Conservation (phyloP, 2,113 vertebrate species). For the Oenanthe melanoleuca region DNA sequence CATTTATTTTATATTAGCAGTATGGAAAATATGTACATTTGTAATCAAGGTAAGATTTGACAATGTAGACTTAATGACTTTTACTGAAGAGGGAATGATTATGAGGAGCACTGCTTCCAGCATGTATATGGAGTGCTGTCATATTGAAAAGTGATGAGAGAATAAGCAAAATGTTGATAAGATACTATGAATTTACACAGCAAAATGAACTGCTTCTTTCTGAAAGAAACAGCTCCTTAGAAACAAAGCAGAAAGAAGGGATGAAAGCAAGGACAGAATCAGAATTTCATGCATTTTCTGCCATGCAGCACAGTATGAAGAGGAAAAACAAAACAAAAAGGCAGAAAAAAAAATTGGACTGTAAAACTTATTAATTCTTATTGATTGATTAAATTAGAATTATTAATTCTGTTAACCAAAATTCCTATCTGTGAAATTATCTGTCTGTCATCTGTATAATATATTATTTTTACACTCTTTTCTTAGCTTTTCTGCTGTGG, state of each 20-base stretch:
- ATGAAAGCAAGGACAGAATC: background rate
- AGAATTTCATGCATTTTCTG: background rate
- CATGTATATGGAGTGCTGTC: background rate
- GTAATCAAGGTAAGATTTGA: slow-evolving; percentile 73
- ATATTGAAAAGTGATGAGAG: background rate
- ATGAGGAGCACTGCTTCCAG: slow-evolving; percentile 41
- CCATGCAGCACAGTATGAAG: background rate
- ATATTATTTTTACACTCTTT: background rate
- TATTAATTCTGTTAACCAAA: background rate
- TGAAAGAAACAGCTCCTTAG: background rate
- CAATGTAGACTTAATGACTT: slow-evolving; percentile 57
- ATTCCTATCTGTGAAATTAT: background rate
- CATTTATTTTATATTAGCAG: slow-evolving; percentile 73
- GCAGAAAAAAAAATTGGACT: background rate
- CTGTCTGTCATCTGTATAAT: background rate
- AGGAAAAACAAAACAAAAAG: background rate
- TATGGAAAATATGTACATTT: slow-evolving; percentile 62
- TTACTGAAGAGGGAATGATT: slow-evolving; percentile 59
- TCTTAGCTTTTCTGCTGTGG: background rate
- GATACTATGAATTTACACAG: slow-evolving; percentile 1
- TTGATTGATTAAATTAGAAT: background rate
- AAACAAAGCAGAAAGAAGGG: background rate
- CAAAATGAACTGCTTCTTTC: background rate
- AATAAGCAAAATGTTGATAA: slow-evolving; percentile 7
- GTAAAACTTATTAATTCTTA: background rate